Percentiles rank a stretch among this genome's conserved stretches.
phyloP scores from a whole-genome alignment of 2,888 invertebrate species.

The Cerastis rubricosa region DNA sequence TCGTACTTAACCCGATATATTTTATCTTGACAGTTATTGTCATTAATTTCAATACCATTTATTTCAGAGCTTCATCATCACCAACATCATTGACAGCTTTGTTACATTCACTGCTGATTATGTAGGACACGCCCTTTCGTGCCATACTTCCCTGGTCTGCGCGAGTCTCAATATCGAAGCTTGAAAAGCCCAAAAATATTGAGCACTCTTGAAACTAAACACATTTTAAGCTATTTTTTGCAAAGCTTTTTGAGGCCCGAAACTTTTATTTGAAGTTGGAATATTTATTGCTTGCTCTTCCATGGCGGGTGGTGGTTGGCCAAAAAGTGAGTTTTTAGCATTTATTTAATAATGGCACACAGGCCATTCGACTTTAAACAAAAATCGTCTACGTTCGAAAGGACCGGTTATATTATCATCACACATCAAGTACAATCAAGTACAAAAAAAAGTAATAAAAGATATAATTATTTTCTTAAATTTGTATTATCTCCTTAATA shows the following conservation, averaged over 20 bases:
- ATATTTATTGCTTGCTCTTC: background rate
- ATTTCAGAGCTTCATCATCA: background rate
- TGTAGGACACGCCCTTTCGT: background rate
- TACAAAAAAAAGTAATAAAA: no score
- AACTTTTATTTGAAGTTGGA: background rate
- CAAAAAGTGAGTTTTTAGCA: no score
- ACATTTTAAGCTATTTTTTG: background rate
- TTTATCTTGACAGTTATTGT: background rate
- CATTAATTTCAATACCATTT: background rate
- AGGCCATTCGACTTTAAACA: no score
- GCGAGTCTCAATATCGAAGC: background rate
- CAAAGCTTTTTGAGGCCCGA: background rate
- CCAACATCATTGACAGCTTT: background rate
- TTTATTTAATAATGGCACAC: no score
- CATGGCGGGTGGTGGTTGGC: no score
- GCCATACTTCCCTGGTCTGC: background rate
- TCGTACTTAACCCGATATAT: background rate
- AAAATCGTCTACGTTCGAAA: no score
- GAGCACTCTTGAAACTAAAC: background rate
- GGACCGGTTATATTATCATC: no score
- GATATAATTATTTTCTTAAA: no score
- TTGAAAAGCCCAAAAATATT: background rate
- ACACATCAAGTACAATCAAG: no score
- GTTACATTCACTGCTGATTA: background rate
- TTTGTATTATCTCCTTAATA: no score